A percentile compares a stretch with the other conserved stretches of the same genome.
phyloP scores from a whole-genome alignment of 2,888 invertebrate genomes.

The Philopedon plagiatum region DNA sequence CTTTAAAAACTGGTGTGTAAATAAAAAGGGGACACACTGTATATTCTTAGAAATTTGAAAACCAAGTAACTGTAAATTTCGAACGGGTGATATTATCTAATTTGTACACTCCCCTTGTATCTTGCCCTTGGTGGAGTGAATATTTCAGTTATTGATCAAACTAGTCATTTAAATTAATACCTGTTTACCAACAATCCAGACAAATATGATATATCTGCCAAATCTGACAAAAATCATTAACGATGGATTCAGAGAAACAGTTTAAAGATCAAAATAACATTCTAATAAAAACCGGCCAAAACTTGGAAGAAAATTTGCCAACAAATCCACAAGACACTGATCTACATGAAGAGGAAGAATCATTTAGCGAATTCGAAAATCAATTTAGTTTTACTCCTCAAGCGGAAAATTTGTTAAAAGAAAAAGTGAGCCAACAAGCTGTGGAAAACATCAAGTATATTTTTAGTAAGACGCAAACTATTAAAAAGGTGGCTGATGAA shows the following conservation, averaged over 20 bases:
- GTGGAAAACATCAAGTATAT: conserved; percentile 54
- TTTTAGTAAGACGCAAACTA: conserved; percentile 62
- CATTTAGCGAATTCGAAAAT: conserved; percentile 26
- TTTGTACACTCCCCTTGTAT: too few species aligned
- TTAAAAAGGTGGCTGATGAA: conserved; percentile 59
- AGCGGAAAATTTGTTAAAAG: conserved; percentile 40
- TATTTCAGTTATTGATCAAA: conserved; percentile 51
- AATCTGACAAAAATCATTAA: conserved; percentile 22
- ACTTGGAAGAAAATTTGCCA: background rate
- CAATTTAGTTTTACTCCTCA: conserved; percentile 31
- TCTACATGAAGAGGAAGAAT: conserved; percentile 1
- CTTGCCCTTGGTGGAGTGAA: too few species aligned
- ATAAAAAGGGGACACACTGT: too few species aligned
- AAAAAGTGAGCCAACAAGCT: conserved; percentile 45
- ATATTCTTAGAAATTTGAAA: too few species aligned
- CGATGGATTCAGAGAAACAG: conserved; percentile 54
- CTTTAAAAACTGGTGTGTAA: too few species aligned
- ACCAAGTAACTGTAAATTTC: too few species aligned
- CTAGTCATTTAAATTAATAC: conserved; percentile 6
- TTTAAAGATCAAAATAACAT: conserved; percentile 52
- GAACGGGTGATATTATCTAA: too few species aligned
- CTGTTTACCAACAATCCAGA: background rate
- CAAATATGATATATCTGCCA: conserved; percentile 25
- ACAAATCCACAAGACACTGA: conserved; percentile 12
- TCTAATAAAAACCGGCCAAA: conserved; percentile 33